Conservation (phyloP, 2,113 vertebrate genomes). For the Labrus mixtus region DNA sequence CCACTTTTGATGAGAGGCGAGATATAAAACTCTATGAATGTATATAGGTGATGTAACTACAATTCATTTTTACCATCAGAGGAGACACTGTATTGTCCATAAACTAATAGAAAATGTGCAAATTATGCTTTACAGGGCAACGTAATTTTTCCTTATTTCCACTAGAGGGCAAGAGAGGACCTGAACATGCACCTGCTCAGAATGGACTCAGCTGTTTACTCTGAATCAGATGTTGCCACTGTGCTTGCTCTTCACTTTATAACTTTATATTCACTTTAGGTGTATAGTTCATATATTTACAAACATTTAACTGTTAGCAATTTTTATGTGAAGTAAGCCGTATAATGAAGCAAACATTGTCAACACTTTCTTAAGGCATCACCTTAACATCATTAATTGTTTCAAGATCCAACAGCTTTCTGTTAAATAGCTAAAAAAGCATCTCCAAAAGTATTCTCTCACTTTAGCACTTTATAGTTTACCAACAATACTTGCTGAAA, state of each 20-base stretch:
- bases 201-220: not conserved
- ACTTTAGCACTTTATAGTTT: not conserved
- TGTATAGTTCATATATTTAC: not conserved
- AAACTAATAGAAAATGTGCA: not conserved
- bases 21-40: not conserved
- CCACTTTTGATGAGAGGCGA: not conserved
- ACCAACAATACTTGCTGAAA: too few species aligned
- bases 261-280: too few species aligned
- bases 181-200: not conserved
- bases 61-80: not conserved
- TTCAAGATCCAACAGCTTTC: not conserved
- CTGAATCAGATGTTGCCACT: not conserved
- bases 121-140: not conserved
- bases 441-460: not conserved
- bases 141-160: not conserved
- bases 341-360: not conserved
- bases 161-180: constrained; percentile 67
- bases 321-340: not conserved
- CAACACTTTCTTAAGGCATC: too few species aligned
- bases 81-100: not conserved
- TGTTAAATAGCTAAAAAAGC: not conserved
- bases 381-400: too few species aligned
- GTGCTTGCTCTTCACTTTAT: not conserved
- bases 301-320: not conserved
- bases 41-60: not conserved